Evolutionary conservation across 2,888 invertebrate genomes (phyloP).

Genomic region (Stegophylla sp.): DNA sequence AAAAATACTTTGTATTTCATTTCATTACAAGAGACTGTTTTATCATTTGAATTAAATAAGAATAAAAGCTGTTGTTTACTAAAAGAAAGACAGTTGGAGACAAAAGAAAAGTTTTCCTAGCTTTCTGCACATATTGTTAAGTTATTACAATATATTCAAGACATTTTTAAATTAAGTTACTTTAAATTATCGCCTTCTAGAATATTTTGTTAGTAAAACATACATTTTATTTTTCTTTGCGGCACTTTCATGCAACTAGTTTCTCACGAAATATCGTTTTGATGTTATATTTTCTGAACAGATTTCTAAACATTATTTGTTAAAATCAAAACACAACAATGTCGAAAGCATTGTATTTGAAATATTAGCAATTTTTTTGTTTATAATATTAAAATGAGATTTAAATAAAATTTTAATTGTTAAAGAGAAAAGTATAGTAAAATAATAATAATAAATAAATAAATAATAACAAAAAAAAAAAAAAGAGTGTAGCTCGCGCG

Average conservation of each 20-base stretch:
- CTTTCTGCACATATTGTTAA: neutral
- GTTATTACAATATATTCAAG: conserved; percentile 25
- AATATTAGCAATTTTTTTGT: neutral
- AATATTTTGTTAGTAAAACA: neutral
- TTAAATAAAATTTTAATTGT: neutral
- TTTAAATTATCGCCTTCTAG: neutral
- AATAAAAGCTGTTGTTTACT: conserved; percentile 17
- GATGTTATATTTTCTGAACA: neutral
- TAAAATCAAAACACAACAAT: neutral
- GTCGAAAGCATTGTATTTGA: neutral
- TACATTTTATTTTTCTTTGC: neutral
- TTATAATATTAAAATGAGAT: neutral
- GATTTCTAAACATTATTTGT: neutral
- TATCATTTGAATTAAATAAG: conserved; percentile 24
- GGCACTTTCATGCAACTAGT: too few species aligned
- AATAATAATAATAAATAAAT: neutral
- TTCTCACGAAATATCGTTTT: neutral
- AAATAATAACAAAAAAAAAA: neutral
- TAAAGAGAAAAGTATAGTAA: neutral
- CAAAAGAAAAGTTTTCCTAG: conserved; percentile 19
- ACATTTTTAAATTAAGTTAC: conserved; percentile 1
- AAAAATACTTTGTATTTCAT: neutral
- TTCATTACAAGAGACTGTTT: conserved; percentile 7
- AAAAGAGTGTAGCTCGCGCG: neutral
- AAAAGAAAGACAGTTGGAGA: neutral